Base-by-base conservation (phyloP, 2,888 invertebrate species). In the Ochropacha duplaris region DNA sequence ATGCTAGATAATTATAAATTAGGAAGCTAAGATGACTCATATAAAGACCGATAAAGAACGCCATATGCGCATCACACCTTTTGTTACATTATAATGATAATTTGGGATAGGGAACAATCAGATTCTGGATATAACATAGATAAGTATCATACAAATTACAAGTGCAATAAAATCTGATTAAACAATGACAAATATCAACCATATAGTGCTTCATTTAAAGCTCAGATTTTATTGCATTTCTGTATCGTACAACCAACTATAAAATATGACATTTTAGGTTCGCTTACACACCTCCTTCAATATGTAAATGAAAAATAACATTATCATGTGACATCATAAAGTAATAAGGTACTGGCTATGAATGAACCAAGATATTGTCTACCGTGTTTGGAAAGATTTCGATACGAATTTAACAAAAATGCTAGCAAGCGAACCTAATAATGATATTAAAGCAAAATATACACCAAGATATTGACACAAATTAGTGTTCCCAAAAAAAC, bases 371-470 rank as follows among this genome's bases (percentile, higher is more conserved):
- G n/a, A n/a, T n/a, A n/a, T n/a, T n/a, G n/a, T n/a, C n/a, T n/a
- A n/a, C n/a, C n/a, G n/a, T n/a, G n/a, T n/a, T n/a, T n/a, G n/a
- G n/a, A n/a, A n/a, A n/a, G n/a, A n/a, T 39, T 16, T 39, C 6
- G 6, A 39, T 39, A 39, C 1, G 39, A 39, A 16, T 39, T 16
- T 16, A 28, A 58, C 50, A 49, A 51, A 49, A 55, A 26, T 57
- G 71, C 67, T 67, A 60, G 65, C 71, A 83, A 78, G 77, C 82
- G 79, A 81, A 79, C 77, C 79, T 71, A 68, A 72, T 68, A 64
- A 79, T 75, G 44, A 75, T 70, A 67, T 63, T 69, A 74, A 76
- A 71, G 73, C 59, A 72, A 74, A 74, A 72, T 77, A 71, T 78
- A 82, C 84, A 83, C 76, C 79, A 80, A 78, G 5, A n/a, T 36